Percentiles rank a stretch among this genome's conserved stretches.
These are phyloP conservation scores for Caenorhabditis plicata DNA, from an alignment of 2,888 invertebrate species.

Conservation along the genomic window DNA sequence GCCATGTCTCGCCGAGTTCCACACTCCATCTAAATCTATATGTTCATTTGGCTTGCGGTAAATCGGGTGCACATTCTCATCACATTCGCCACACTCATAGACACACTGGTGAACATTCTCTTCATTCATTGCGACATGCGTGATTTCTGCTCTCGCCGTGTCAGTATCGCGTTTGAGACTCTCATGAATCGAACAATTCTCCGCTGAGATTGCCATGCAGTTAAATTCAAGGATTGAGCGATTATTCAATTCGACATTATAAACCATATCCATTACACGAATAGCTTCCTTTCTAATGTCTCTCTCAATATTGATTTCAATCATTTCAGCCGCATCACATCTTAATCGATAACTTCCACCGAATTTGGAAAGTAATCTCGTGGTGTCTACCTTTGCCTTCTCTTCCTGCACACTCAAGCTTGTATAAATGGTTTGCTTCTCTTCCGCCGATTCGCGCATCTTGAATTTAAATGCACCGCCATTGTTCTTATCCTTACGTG, in stretches of 20 bases:
- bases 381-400: constrained; percentile 20
- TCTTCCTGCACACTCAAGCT: constrained; percentile 26
- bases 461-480: constrained; percentile 25
- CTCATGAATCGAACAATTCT: constrained; percentile 9
- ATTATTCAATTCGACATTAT: constrained; percentile 28
- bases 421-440: constrained; percentile 38
- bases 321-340: constrained; percentile 56
- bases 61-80: constrained; percentile 47
- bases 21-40: constrained; percentile 45
- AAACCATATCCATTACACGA: constrained; percentile 31
- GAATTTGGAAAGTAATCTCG: constrained; percentile 16
- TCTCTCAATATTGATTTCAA: constrained; percentile 31
- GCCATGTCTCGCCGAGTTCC: constrained; percentile 42
- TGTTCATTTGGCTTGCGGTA: constrained; percentile 37
- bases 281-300: constrained; percentile 33
- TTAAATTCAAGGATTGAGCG: constrained; percentile 30
- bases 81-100: constrained; percentile 41
- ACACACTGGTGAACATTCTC: constrained; percentile 32
- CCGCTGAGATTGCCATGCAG: constrained; percentile 30
- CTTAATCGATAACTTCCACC: constrained; percentile 43
- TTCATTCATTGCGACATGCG: constrained; percentile 16
- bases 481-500: constrained; percentile 33
- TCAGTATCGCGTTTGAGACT: constrained; percentile 13
- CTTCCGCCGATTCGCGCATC: constrained; percentile 31
- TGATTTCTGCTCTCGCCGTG: constrained; percentile 8